Base-by-base conservation (phyloP, 1,140 invertebrate genomes). In the Yoshiicerus persimilis region DNA sequence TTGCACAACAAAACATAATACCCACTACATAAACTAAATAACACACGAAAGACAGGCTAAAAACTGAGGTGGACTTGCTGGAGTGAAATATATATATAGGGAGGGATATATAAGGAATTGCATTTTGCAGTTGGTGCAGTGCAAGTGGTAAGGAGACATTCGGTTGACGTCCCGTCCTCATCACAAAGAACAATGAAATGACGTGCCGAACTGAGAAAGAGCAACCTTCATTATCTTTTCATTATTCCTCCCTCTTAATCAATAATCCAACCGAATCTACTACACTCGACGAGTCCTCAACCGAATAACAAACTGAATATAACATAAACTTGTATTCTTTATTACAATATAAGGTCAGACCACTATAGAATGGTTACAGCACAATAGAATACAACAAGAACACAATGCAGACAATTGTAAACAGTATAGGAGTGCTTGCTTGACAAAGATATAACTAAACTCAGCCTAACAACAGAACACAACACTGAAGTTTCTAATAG, bases 191-290 rank as follows among this genome's bases (percentile, higher is more conserved):
- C 84, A 86, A 86, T 86, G 84, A 32, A 62, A 86, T 86, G 84
- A 86, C 56, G 56, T 66, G 56, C 84, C 84, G 27, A 86, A 38
- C 84, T 66, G 84, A 86, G 75, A 88, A 84, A 88, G 87, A 85
- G 38, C 83, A 89, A 84, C 88, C 34, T 89, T 89, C 88, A 89
- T 89, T 89, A 89, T 89, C 88, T 89, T 89, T 89, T 89, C 88
- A 89, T 89, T 89, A 89, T 89, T 89, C 86, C 86, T 89, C 88
- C 86, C 88, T 87, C 88, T 89, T 89, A 89, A 89, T 89, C 86
- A 87, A 89, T 89, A 89, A 89, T 87, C 70, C 80, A 85, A 87
- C 47, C 39, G 56, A 70, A 27, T 30, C 66, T 66, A 70, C 66
- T 70, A 30, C 66, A 70, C 13, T 27, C 66, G 13, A 41, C 34